These are phyloP conservation scores for Tipula helvola DNA, from an alignment of 2,888 invertebrate species.

Conservation along the genomic window DNA sequence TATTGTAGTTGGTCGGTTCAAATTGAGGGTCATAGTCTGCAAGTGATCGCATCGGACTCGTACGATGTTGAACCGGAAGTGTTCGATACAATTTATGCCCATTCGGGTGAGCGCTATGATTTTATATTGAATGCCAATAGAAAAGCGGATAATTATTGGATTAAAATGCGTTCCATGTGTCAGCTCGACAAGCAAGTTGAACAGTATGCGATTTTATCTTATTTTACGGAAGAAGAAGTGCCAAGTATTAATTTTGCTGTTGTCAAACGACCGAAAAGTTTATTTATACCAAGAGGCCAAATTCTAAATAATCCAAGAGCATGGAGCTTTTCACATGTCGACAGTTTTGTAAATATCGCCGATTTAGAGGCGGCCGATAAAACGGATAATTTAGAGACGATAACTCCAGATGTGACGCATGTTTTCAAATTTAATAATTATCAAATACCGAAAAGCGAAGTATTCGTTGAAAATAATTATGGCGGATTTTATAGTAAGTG, in stretches of 20 bases:
- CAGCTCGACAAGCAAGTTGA: neutral
- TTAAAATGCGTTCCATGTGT: neutral
- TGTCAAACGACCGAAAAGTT: neutral
- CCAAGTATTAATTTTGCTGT: neutral
- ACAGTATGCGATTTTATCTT: neutral
- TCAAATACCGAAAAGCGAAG: neutral
- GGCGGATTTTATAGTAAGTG: neutral
- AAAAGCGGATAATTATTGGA: neutral
- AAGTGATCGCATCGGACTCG: conserved; percentile 30
- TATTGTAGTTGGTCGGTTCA: conserved; percentile 29
- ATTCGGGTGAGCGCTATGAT: conserved; percentile 40
- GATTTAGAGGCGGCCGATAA: neutral
- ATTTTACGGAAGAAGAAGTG: neutral
- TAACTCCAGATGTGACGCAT: neutral
- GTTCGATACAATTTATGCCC: conserved; percentile 24
- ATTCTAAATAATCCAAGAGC: neutral
- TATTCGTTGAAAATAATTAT: neutral
- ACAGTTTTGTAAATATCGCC: neutral
- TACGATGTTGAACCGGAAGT: conserved; percentile 22
- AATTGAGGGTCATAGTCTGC: conserved; percentile 27
- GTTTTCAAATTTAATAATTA: neutral
- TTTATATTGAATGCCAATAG: conserved; percentile 34
- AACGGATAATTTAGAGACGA: neutral
- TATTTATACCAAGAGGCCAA: neutral
- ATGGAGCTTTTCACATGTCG: neutral